Base-by-base conservation (phyloP, 2,113 vertebrate genomes). In the Centropristis striata region DNA sequence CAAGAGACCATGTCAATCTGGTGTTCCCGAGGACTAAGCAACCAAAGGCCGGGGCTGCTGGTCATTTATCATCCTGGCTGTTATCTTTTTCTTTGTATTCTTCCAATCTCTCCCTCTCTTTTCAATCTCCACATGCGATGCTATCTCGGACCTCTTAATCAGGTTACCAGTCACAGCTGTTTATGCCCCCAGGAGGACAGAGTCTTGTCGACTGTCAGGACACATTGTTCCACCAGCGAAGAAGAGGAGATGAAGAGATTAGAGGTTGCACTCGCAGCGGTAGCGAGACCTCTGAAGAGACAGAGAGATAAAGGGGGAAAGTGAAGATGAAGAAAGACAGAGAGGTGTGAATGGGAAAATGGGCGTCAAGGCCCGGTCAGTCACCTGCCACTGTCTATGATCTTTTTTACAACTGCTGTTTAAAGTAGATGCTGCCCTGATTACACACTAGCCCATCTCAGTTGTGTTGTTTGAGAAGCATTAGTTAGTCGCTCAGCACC, bases 111-210 rank as follows among this genome's bases (percentile, higher is more conserved):
- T 63, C 4, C 13, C 3, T 16, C 37, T 61, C 15, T 44, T 71
- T 86, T 71, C 55, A 81, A 54, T 86, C 81, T 75, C 67, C 70
- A 68, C 80, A 78, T 28, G 55, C 58, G 84, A 93, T 90, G 69
- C 73, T 88, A 91, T 94, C 92, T 80, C 53, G 28, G 74, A 88
- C 60, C 74, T 81, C 87, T 90, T 91, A 89, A 94, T 92, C 88
- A 86, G 75, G 81, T 90, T 87, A 92, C 84, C 80, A 88, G 84
- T 84, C 86, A 66, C 79, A 78, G 63, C 78, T 85, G 76, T 90
- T 86, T 88, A 83, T 80, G 90, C 86, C 88, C 78, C 75, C 41
- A 80, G 86, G 88, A 87, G 78, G 80, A 80, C 50, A 21, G 63
- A 87, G 69, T 78, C 60, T 75, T 86, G 88, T 87, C 61, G 54